Conservation (phyloP, 2,797 vertebrate species). For the Ispidina lecontei region DNA sequence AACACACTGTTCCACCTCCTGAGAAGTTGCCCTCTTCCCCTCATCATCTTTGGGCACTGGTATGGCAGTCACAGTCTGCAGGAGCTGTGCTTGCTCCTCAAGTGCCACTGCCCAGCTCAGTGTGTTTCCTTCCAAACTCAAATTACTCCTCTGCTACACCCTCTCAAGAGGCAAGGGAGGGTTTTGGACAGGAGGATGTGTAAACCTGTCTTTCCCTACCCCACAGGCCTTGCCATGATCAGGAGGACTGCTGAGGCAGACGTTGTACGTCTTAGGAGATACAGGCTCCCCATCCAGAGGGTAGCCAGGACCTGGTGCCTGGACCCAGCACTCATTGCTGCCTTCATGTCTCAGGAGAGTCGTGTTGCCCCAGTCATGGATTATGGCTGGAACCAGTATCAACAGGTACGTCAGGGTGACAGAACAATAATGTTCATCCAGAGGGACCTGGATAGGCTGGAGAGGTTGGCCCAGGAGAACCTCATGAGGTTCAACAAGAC, state of each 20-base stretch:
- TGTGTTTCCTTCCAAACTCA: background rate
- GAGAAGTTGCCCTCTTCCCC: background rate
- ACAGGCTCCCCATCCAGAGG: background rate
- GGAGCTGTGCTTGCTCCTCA: background rate
- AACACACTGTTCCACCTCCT: accelerated
- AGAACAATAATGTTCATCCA: background rate
- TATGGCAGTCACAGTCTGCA: background rate
- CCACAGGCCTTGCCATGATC: background rate
- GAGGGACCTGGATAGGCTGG: no score
- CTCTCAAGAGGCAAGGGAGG: background rate
- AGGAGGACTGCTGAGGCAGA: constrained; percentile 21
- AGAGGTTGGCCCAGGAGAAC: no score
- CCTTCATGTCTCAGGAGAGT: constrained; percentile 59
- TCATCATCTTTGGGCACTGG: background rate
- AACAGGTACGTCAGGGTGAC: constrained; percentile 8
- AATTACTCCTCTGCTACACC: background rate
- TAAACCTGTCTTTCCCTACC: background rate
- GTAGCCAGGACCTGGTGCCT: constrained; percentile 61
- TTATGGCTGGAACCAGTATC: constrained; percentile 20
- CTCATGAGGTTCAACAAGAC: no score
- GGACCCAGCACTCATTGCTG: constrained; percentile 41
- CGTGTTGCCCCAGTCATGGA: background rate
- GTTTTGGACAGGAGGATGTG: background rate
- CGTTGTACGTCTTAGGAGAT: constrained; percentile 21
- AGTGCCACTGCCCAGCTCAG: accelerated